Conservation (phyloP, 2,888 invertebrate genomes). For the Drepanosiphum platanoidis region DNA sequence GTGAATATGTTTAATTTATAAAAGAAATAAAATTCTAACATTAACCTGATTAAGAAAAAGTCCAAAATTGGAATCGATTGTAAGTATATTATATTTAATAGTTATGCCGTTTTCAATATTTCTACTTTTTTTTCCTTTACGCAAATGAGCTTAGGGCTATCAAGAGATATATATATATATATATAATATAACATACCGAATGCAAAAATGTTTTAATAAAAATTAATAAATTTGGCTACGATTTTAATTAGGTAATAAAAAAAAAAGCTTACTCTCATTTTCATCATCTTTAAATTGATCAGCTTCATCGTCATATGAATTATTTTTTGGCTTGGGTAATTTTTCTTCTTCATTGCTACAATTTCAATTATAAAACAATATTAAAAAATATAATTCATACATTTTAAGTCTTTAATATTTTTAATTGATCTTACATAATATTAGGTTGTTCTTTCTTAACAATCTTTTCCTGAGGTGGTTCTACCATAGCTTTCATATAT, state of each 20-base stretch:
- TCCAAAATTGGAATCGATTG: too few relatives aligned
- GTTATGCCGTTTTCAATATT: too few relatives aligned
- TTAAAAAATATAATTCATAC: neutral
- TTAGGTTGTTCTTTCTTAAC: slow-evolving; percentile 34
- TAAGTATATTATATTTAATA: too few relatives aligned
- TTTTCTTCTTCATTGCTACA: slow-evolving; percentile 59
- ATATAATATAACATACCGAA: too few relatives aligned
- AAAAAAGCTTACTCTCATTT: slow-evolving; percentile 18
- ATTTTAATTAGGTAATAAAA: neutral
- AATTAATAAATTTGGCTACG: neutral
- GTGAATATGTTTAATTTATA: too few relatives aligned
- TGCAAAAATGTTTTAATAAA: too few relatives aligned
- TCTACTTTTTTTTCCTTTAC: too few relatives aligned
- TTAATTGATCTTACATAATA: slow-evolving; percentile 16
- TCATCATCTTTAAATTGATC: slow-evolving; percentile 64
- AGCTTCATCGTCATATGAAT: slow-evolving; percentile 66
- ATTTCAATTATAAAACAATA: neutral
- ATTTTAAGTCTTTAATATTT: neutral
- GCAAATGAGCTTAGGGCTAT: too few relatives aligned
- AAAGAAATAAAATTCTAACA: too few relatives aligned
- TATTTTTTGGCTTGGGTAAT: slow-evolving; percentile 63
- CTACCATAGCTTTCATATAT: slow-evolving; percentile 46
- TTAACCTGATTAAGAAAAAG: too few relatives aligned
- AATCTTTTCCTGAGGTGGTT: slow-evolving; percentile 41
- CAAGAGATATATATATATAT: too few relatives aligned